Percentiles rank a stretch among this genome's conserved stretches.
Conservation (phyloP, 2,888 invertebrate species). For the Lamproptera curius region DNA sequence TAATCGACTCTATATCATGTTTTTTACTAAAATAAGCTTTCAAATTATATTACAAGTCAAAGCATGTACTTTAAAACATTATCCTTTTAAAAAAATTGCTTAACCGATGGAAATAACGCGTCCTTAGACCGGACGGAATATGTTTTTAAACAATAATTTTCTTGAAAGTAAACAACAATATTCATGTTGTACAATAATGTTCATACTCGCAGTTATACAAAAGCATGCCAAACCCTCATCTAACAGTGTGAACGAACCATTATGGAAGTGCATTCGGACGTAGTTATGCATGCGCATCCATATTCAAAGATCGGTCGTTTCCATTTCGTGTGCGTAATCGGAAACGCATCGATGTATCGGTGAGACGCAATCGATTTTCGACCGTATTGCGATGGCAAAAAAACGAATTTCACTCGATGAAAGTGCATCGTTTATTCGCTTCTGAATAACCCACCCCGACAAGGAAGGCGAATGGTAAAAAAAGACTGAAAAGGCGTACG, state of each 20-base stretch:
- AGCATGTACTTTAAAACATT: no score
- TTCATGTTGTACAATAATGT: no score
- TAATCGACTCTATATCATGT: no score
- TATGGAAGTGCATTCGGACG: constrained; percentile 43
- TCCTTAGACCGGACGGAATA: no score
- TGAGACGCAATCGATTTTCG: constrained; percentile 37
- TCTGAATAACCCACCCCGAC: constrained; percentile 49
- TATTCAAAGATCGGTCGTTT: constrained; percentile 72
- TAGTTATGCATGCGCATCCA: constrained; percentile 53
- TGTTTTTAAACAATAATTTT: no score
- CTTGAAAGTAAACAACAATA: no score
- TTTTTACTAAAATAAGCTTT: no score
- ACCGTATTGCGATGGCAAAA: constrained; percentile 39
- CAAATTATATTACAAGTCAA: no score
- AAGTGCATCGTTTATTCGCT: constrained; percentile 56
- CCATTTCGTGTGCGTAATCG: constrained; percentile 72
- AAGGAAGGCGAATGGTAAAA: constrained; percentile 57
- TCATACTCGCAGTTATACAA: no score
- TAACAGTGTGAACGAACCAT: constrained; percentile 19
- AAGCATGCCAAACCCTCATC: constrained; percentile 2
- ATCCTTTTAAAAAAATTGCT: no score
- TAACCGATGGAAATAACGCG: no score
- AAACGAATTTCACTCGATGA: constrained; percentile 31
- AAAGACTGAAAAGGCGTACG: constrained; percentile 43
- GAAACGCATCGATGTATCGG: constrained; percentile 52